These are phyloP conservation scores for Paralinhomoeus sp. DNA, from an alignment of 2,888 invertebrate species.

Conservation along the genomic window DNA sequence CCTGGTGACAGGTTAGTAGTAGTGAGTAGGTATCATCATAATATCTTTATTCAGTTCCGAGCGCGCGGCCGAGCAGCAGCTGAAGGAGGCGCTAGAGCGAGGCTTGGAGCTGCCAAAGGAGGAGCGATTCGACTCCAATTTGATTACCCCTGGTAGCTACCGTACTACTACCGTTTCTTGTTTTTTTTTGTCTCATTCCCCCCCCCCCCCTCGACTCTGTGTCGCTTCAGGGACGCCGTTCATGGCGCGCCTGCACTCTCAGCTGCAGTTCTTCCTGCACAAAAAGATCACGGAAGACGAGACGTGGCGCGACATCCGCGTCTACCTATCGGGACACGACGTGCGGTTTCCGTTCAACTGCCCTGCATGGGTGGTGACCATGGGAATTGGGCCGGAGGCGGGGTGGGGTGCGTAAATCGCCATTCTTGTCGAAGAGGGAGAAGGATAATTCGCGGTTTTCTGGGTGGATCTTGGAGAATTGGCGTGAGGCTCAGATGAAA, in stretches of 20 bases:
- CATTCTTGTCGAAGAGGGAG: no score
- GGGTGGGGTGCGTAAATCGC: no score
- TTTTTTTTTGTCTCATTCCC: no score
- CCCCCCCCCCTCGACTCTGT: no score
- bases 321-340: constrained; percentile 77
- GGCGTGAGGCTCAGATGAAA: no score
- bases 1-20: no score
- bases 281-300: constrained; percentile 54
- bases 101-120: constrained; percentile 56
- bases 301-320: constrained; percentile 59
- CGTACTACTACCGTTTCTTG: no score
- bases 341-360: no score
- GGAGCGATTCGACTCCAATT: constrained; percentile 79
- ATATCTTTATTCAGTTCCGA: constrained; percentile 45
- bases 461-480: no score
- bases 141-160: constrained; percentile 92
- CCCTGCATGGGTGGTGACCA: no score
- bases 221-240: constrained; percentile 40
- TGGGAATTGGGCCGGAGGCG: no score
- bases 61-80: constrained; percentile 54
- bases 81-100: constrained; percentile 47
- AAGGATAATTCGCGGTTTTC: no score
- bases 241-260: constrained; percentile 66
- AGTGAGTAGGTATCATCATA: background rate
- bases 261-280: constrained; percentile 61